A percentile compares a stretch with the other conserved stretches of the same genome.
Evolutionary conservation across 2,113 vertebrate genomes (phyloP).

Genomic region (Baryphthengus martii): DNA sequence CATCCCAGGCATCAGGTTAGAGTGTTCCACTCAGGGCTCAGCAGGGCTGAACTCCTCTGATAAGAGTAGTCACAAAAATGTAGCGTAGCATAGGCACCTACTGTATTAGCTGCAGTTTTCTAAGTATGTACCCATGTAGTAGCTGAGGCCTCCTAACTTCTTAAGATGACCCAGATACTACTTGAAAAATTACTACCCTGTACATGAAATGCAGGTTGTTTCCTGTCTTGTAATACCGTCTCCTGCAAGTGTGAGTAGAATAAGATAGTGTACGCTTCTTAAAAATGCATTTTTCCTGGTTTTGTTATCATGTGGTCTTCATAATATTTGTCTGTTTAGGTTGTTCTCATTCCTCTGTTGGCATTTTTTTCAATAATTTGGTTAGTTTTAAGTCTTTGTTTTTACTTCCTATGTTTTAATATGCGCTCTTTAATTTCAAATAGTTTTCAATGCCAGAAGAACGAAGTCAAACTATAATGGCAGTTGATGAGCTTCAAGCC

Average conservation of each 20-base stretch:
- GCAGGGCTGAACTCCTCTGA: neutral
- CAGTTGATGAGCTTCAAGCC: constrained; percentile 87
- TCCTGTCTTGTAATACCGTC: neutral
- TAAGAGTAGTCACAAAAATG: neutral
- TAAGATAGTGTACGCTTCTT: neutral
- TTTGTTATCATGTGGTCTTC: neutral
- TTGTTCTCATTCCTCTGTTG: neutral
- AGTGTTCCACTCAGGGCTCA: neutral
- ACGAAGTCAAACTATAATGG: constrained; percentile 73
- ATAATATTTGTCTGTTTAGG: neutral
- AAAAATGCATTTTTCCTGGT: neutral
- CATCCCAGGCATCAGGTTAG: rapidly evolving
- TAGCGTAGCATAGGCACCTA: rapidly evolving
- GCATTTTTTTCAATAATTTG: neutral
- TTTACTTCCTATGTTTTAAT: neutral
- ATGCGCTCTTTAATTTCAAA: neutral
- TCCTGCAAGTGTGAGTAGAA: neutral
- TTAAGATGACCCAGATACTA: neutral
- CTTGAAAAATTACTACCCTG: neutral
- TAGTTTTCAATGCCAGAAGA: constrained; percentile 30
- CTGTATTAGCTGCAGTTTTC: neutral
- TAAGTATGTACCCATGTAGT: neutral
- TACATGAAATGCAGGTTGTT: neutral
- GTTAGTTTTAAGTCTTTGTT: neutral
- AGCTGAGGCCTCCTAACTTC: neutral